Conservation (phyloP, 2,797 vertebrate genomes). For the Tokudaia tokunoshimensis region DNA sequence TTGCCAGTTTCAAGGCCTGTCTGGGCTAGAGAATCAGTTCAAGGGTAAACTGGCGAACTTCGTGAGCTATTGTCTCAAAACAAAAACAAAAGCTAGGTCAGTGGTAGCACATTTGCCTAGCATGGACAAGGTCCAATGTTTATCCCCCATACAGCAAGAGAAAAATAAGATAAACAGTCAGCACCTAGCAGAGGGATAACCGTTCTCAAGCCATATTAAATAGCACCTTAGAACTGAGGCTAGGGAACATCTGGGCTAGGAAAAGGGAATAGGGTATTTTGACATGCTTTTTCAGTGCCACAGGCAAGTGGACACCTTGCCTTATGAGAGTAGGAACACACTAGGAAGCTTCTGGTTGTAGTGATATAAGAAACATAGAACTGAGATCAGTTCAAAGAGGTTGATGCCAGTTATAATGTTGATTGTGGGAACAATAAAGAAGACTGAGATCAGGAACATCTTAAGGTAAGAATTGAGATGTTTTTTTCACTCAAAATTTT, state of each 20-base stretch:
- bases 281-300: neutral
- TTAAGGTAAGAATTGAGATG: neutral
- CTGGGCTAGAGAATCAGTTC: neutral
- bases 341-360: neutral
- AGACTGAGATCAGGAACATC: neutral
- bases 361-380: neutral
- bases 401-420: neutral
- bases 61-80: neutral
- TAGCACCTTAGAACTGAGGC: neutral
- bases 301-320: neutral
- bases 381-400: neutral
- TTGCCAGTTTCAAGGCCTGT: neutral
- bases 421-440: neutral
- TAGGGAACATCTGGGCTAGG: neutral
- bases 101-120: neutral
- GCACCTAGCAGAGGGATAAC: neutral
- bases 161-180: neutral
- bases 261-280: neutral
- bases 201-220: neutral
- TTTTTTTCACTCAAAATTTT: slow-evolving; percentile 5
- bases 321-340: neutral
- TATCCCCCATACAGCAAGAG: neutral
- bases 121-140: neutral
- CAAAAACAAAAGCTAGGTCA: neutral
- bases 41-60: neutral